These are phyloP conservation scores for Etheostoma nigrum DNA, from an alignment of 2,797 vertebrate genomes.

Conservation along the genomic window DNA sequence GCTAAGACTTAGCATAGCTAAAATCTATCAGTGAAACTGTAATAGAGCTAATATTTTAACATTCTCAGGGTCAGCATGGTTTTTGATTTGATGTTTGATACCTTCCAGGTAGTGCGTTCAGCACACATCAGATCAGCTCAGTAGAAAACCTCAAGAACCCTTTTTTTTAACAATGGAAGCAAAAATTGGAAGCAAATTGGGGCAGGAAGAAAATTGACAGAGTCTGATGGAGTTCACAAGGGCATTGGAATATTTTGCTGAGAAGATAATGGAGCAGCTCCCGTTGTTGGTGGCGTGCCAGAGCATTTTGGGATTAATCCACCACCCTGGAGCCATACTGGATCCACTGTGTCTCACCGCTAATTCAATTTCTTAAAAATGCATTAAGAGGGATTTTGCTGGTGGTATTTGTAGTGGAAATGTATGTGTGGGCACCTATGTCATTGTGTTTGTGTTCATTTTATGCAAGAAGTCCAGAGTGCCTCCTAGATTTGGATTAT, in stretches of 20 bases:
- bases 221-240: constrained; percentile 51
- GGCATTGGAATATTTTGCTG: constrained; percentile 43
- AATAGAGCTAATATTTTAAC: background rate
- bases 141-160: background rate
- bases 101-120: background rate
- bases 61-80: background rate
- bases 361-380: constrained; percentile 38
- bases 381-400: constrained; percentile 21
- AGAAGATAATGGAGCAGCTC: constrained; percentile 46
- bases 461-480: background rate
- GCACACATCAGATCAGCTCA: background rate
- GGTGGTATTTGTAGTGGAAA: background rate
- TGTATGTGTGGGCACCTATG: background rate
- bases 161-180: no score
- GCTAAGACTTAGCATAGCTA: background rate
- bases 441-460: background rate
- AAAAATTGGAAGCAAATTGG: no score
- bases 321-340: constrained; percentile 31
- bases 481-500: no score
- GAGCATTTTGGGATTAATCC: constrained; percentile 54
- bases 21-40: background rate
- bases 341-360: constrained; percentile 18
- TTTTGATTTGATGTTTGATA: background rate
- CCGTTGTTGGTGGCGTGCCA: constrained; percentile 46
- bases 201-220: constrained; percentile 24